These are phyloP conservation scores for Capricornis sumatraensis DNA, from an alignment of 2,113 vertebrate species.

Conservation along the genomic window DNA sequence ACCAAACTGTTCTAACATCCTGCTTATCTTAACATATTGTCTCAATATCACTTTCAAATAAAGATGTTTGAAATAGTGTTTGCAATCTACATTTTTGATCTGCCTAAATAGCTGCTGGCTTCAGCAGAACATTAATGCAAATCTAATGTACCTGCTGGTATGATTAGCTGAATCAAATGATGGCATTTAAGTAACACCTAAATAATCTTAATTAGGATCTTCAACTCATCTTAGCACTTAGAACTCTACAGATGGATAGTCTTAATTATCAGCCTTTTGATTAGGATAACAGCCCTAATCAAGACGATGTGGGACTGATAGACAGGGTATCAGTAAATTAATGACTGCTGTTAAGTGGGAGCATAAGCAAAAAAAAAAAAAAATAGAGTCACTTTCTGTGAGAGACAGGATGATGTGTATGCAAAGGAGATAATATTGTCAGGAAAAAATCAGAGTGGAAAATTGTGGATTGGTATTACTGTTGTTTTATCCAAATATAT, in stretches of 20 bases:
- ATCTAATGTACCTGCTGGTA: constrained; percentile 88
- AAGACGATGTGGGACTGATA: constrained; percentile 86
- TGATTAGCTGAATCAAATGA: constrained; percentile 90
- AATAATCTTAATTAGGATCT: constrained; percentile 90
- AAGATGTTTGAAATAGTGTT: constrained; percentile 74
- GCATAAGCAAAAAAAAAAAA: constrained; percentile 69
- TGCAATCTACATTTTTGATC: constrained; percentile 83
- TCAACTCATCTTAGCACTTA: constrained; percentile 85
- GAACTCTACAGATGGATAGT: constrained; percentile 87
- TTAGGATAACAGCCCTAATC: constrained; percentile 89
- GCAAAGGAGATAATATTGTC: constrained; percentile 57
- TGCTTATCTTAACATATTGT: constrained; percentile 74
- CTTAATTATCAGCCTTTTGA: constrained; percentile 89
- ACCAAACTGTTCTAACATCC: constrained; percentile 49
- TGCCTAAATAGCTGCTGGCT: constrained; percentile 81
- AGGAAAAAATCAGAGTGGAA: constrained; percentile 40
- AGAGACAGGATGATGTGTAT: constrained; percentile 63
- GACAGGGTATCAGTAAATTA: constrained; percentile 87
- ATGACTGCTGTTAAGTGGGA: constrained; percentile 82
- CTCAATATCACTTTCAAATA: constrained; percentile 74
- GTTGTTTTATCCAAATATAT: constrained; percentile 6
- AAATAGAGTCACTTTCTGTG: constrained; percentile 72
- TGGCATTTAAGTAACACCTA: constrained; percentile 88
- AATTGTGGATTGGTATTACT: constrained; percentile 8
- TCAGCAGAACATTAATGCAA: constrained; percentile 87